Conservation (phyloP, 2,797 vertebrate species). For the Enteromius paludinosus region DNA sequence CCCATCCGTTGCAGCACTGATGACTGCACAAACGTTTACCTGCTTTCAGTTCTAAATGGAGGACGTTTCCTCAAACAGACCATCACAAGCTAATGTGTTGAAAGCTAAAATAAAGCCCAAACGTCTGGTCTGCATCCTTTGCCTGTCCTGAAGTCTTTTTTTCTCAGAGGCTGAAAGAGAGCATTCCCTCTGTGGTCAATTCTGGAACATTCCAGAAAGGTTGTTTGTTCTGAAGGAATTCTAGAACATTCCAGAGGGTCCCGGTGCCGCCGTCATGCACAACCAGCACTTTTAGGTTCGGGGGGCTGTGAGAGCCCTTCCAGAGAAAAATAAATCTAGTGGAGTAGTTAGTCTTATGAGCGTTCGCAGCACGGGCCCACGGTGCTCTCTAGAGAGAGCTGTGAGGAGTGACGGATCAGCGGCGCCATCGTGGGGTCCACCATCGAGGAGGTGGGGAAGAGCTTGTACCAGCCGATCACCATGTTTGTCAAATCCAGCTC, state of each 20-base stretch:
- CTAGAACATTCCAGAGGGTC: slow-evolving; percentile 55
- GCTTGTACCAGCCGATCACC: slow-evolving; percentile 99
- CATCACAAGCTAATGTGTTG: slow-evolving; percentile 44
- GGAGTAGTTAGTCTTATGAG: slow-evolving; percentile 79
- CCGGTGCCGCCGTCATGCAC: slow-evolving; percentile 76
- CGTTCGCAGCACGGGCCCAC: slow-evolving; percentile 95
- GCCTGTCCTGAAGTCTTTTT: slow-evolving; percentile 31
- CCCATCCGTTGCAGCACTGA: slow-evolving; percentile 33
- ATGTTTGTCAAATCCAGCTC: slow-evolving; percentile 96
- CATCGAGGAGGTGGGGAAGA: slow-evolving; percentile 98
- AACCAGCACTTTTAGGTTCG: slow-evolving; percentile 73
- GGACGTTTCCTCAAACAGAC: slow-evolving; percentile 39
- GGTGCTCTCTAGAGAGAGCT: slow-evolving; percentile 97
- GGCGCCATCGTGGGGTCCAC: slow-evolving; percentile 94
- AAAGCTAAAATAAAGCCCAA: slow-evolving; percentile 44
- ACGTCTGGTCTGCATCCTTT: slow-evolving; percentile 16
- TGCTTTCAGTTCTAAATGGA: slow-evolving; percentile 29
- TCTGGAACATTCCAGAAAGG: slow-evolving; percentile 45
- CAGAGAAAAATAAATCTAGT: slow-evolving; percentile 69
- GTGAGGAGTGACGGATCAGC: slow-evolving; percentile 96
- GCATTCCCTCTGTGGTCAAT: slow-evolving; percentile 31
- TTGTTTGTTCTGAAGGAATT: slow-evolving; percentile 53
- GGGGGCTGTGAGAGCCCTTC: slow-evolving; percentile 75
- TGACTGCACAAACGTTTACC: slow-evolving; percentile 1
- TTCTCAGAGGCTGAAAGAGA: slow-evolving; percentile 21